Evolutionary conservation across 2,797 vertebrate genomes (phyloP).

Genomic region (Ara ararauna): DNA sequence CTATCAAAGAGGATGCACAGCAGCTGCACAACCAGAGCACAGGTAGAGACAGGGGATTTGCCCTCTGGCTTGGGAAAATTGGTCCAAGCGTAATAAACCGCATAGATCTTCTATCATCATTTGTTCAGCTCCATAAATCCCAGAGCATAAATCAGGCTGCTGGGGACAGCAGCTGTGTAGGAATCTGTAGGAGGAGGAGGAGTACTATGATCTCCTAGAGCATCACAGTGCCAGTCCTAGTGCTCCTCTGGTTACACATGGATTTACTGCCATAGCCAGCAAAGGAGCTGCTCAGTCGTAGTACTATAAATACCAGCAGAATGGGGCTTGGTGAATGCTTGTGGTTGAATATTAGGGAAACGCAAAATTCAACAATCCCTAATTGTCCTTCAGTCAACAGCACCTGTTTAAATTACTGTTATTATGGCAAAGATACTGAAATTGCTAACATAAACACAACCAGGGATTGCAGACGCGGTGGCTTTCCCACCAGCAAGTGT

Average conservation of each 20-base stretch:
- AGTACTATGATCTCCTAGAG: not conserved
- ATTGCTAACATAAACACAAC: not conserved
- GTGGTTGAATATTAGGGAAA: not conserved
- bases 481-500: not conserved
- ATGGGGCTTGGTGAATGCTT: not conserved
- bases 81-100: not conserved
- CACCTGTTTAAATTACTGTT: constrained; percentile 13
- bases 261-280: not conserved
- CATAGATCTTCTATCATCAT: not conserved
- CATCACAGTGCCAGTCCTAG: not conserved
- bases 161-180: not conserved
- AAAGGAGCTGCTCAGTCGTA: not conserved
- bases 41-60: not conserved
- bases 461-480: not conserved
- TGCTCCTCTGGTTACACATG: accelerated
- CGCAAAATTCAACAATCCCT: not conserved
- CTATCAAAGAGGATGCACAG: not conserved
- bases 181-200: not conserved
- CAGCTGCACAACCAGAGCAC: not conserved
- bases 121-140: constrained; percentile 27
- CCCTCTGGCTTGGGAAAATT: constrained; percentile 14
- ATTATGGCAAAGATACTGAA: not conserved
- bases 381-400: not conserved
- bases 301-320: not conserved
- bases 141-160: not conserved